These are phyloP conservation scores for Erebia ligea DNA, from an alignment of 2,888 invertebrate species.

Conservation along the genomic window DNA sequence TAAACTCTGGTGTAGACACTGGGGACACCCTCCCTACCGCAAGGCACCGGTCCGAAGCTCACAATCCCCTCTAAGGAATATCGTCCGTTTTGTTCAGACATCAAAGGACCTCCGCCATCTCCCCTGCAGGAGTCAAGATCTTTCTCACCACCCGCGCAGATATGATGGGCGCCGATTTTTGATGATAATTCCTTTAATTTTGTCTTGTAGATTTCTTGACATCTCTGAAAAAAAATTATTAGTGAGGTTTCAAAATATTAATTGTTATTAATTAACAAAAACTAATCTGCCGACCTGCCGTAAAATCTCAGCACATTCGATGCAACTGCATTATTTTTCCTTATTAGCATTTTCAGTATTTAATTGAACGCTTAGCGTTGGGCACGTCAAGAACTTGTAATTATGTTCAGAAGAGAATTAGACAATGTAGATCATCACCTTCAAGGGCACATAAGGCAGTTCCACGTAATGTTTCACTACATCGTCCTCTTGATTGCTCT, in stretches of 20 bases:
- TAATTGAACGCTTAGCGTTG: background rate
- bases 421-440: conserved; percentile 30
- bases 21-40: conserved; percentile 44
- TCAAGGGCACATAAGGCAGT: conserved; percentile 45
- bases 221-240: conserved; percentile 36
- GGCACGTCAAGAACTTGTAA: background rate
- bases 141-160: conserved; percentile 70
- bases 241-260: background rate
- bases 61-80: conserved; percentile 44
- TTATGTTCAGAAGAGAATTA: too few relatives aligned
- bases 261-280: too few relatives aligned
- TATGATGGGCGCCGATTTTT: conserved; percentile 42
- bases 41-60: conserved; percentile 42
- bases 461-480: conserved; percentile 49
- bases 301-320: too few relatives aligned
- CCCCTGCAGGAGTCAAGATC: conserved; percentile 86
- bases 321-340: background rate
- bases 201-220: conserved; percentile 38
- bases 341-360: background rate
- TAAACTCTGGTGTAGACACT: conserved; percentile 46
- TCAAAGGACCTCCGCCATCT: conserved; percentile 87
- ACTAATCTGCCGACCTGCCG: too few relatives aligned
- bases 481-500: conserved; percentile 51
- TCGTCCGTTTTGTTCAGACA: conserved; percentile 48
- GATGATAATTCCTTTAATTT: conserved; percentile 18